Evolutionary conservation across 1,140 invertebrate genomes (phyloP), one percentile per base, ranked within the genome.

Genomic region (Drosophila asahinai): DNA sequence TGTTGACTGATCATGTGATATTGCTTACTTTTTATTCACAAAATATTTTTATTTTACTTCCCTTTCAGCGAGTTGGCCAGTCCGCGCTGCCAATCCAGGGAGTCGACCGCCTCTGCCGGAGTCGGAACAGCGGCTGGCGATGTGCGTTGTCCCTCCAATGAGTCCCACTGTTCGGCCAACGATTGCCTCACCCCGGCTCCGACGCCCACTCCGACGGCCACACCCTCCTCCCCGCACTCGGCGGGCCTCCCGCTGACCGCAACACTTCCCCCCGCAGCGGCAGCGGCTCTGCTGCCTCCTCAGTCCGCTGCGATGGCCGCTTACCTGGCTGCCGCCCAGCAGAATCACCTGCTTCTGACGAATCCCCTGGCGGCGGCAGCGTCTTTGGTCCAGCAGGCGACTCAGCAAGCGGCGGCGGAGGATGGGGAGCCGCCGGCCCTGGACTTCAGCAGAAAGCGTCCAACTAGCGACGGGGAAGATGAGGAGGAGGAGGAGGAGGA

Each of bases 301-400:
- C 96, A 96, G 89, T 96, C 96, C 2, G 96, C 96, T 6, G 96
- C 96, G 3, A 96, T 97, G 94, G 96, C 96, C 11, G 96, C 96
- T 0, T 97, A 97, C 87, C 94, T 97, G 42, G 95, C 94, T 8
- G 95, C 95, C 4, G 95, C 94, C 12, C 95, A 95, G 61, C 96
- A 96, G 75, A 96, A 97, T 93, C 95, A 96, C 48, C 94, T 97
- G n/a, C 94, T 97, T 57, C 94, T 97, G 79, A 96, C 96, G 43
- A 96, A 96, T 73, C 96, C 96, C 0, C 93, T 96, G 62, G 95
- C 96, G 25, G 93, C 95, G 27, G 94, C 94, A 51, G 77, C 94
- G 93, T 70, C 94, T 90, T 36, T 92, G 60, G 84, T 93, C 22
- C 90, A 91, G 36, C 91, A 92, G 5, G 94, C 95, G 2, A 95